A percentile compares a stretch with the other conserved stretches of the same genome.
Evolutionary conservation across 1,140 invertebrate species (phyloP).

Genomic region (Eupristina koningsbergeri): DNA sequence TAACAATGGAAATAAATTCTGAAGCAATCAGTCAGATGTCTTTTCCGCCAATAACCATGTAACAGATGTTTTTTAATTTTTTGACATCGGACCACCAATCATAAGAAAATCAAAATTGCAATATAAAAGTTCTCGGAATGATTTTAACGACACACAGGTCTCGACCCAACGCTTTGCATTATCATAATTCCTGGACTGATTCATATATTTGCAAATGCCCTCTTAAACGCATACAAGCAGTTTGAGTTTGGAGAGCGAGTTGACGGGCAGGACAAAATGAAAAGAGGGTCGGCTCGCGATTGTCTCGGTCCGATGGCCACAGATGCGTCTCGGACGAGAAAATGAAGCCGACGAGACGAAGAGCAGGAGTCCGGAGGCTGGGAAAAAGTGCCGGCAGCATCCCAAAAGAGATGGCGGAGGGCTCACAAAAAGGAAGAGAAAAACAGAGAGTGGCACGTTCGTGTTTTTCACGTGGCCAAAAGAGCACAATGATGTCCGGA

Average conservation of each 20-base stretch:
- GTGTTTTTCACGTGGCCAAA: slow-evolving; percentile 41
- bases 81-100: no score
- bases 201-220: slow-evolving; percentile 2
- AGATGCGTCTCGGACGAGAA: slow-evolving; percentile 35
- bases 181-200: background rate
- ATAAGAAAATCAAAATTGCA: no score
- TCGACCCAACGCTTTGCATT: background rate
- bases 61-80: no score
- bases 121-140: background rate
- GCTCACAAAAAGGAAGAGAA: background rate
- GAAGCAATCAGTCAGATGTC: no score
- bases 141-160: background rate
- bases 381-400: slow-evolving; percentile 1
- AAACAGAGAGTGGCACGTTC: background rate
- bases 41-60: no score
- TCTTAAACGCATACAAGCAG: background rate
- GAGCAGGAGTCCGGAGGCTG: background rate
- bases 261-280: background rate
- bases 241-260: background rate
- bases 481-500: slow-evolving; percentile 56
- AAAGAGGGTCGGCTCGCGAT: background rate
- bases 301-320: background rate
- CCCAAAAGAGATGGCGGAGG: slow-evolving; percentile 5
- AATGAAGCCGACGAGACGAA: background rate
- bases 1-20: background rate